Base-by-base conservation (phyloP, 2,797 vertebrate genomes). In the Silurus aristotelis region DNA sequence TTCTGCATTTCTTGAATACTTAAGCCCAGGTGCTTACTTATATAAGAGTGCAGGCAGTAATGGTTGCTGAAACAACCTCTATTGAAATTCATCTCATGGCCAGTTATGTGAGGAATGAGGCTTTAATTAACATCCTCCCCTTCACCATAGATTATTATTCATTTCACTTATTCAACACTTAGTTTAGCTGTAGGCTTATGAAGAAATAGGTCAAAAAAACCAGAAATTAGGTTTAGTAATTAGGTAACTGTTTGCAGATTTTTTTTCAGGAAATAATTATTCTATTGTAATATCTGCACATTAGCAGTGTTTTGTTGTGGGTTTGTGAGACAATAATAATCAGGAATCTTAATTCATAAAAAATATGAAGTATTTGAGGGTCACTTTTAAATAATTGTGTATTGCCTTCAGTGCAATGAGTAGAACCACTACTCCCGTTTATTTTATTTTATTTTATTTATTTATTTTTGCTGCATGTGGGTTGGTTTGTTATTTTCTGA, bases 61-160 rank as follows among this genome's bases (percentile, higher is more conserved):
- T 7, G 87, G 83, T 75, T 89, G 80, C 85, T 83, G 86, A 92
- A 88, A 86, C 84, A 60, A 70, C 46, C 52, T 27, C 64, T 80
- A 86, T 88, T 87, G 80, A 91, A 89, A 89, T 87, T 83, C 85
- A 15, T 78, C 75, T 86, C 43, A 83, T 83, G 56, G 66, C 70
- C 87, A 93, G 91, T 89, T 92, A 93, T 94, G 93, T 90, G 87
- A 85, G 92, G 92, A 95, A 94, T 94, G 89, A 84, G 84, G 87
- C 89, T 93, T 94, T 94, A 93, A 94, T 94, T 92, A 92, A 92
- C 85, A 88, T 55, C 13, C 83, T 46, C 58, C 77, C 27, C 27
- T 52, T 70, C 87, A 83, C 43, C 72, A 86, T 82, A 89, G 72
- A 83, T 63, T 71, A 31, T 71, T 55, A 70, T 63, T 77, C 55